These are phyloP conservation scores for Styela clava DNA, from an alignment of 23 tunicate species.

Conservation along the genomic window DNA sequence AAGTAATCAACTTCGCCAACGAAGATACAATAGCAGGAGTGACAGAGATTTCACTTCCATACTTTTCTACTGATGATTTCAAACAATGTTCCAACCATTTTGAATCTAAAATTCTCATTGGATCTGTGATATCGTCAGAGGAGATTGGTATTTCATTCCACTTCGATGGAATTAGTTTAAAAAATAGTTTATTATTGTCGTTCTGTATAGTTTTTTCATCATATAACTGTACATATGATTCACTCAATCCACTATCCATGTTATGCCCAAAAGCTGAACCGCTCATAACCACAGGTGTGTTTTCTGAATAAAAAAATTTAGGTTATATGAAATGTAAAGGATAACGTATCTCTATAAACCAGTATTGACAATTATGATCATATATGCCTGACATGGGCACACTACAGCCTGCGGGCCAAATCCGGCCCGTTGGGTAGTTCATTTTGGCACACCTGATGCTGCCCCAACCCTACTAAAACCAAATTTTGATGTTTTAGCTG, in stretches of 20 bases:
- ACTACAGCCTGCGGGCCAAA: no score
- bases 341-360: no score
- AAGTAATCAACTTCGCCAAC: slow-evolving; percentile 32
- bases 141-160: slow-evolving; percentile 41
- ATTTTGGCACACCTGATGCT: no score
- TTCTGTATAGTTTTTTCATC: slow-evolving; percentile 5
- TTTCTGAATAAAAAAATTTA: background rate
- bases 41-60: slow-evolving; percentile 5
- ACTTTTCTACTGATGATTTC: slow-evolving; percentile 22
- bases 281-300: background rate
- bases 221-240: background rate
- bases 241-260: background rate
- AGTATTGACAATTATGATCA: no score
- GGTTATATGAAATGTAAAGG: no score
- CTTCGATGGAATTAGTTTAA: background rate
- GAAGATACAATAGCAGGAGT: slow-evolving; percentile 34
- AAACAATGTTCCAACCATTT: slow-evolving; percentile 63
- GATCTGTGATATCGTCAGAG: slow-evolving; percentile 19
- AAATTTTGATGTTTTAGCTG: no score
- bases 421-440: no score
- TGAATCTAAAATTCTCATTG: slow-evolving; percentile 35
- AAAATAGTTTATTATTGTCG: background rate
- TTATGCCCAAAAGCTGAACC: background rate
- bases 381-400: no score
- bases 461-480: no score